A percentile compares a stretch with the other conserved stretches of the same genome.
Conservation (phyloP, 2,888 invertebrate species). For the Abrostola tripartita region DNA sequence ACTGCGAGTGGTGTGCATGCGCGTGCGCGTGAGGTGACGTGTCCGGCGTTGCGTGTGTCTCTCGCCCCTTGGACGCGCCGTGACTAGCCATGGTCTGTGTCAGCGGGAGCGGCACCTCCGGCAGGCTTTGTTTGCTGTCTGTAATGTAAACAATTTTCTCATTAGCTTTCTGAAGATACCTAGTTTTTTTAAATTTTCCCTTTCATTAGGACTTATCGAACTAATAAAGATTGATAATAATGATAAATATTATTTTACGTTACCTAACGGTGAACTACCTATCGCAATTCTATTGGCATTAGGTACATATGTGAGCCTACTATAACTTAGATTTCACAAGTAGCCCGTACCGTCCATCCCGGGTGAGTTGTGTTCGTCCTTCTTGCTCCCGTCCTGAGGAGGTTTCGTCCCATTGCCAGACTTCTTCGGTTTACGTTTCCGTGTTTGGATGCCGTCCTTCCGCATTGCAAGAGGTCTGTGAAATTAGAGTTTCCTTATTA, state of each 20-base stretch:
- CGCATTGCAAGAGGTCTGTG: conserved; percentile 96
- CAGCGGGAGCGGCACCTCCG: conserved; percentile 81
- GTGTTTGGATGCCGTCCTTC: conserved; percentile 98
- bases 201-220: neutral
- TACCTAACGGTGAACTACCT: no score
- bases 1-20: conserved; percentile 88
- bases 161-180: neutral
- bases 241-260: no score
- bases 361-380: conserved; percentile 83
- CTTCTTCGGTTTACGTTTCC: conserved; percentile 97
- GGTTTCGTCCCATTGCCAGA: conserved; percentile 87
- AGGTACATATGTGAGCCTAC: neutral
- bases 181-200: neutral
- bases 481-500: no score
- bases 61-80: conserved; percentile 44
- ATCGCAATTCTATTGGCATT: no score
- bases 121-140: conserved; percentile 82
- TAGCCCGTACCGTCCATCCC: conserved; percentile 75
- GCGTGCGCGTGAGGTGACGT: conserved; percentile 60
- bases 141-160: conserved; percentile 23
- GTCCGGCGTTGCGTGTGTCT: conserved; percentile 84
- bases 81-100: conserved; percentile 67
- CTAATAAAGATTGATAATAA: no score
- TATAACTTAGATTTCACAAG: neutral
- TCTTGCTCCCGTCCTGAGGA: conserved; percentile 76